Evolutionary conservation across 2,113 vertebrate species (phyloP), one percentile per base, ranked within the genome.

Genomic region (Nothobranchius furzeri): DNA sequence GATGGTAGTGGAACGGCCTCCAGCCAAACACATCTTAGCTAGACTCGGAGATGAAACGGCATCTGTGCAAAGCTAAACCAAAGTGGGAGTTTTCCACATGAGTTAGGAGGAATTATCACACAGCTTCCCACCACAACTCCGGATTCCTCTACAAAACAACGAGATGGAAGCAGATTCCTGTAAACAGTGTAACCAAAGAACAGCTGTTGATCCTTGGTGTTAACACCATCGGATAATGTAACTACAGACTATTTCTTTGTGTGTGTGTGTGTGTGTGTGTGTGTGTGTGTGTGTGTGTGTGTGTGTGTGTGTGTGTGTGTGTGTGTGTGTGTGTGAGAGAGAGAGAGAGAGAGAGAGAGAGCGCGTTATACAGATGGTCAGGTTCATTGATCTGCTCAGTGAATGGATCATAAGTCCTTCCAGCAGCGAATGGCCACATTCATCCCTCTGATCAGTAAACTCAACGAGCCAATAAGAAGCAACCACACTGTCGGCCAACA

Each of bases 51-150:
- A 86, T 68, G 59, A 87, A 52, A 72, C 58, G 3, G 61, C 55
- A 60, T 72, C 62, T 60, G 62, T 48, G 75, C 47, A 37, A 70
- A 58, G 66, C 40, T 61, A 75, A 70, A 85, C 73, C 69, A 83
- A 83, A 83, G 81, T 73, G 60, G 68, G 47, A 74, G 74, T 80
- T 87, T 90, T 89, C 78, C 76, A 86, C 83, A 75, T 71, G 76
- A 79, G 72, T 76, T 80, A 73, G 68, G 73, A 59, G 59, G 67
- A 56, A 85, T 88, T 81, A 72, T 63, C 65, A 24, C 65, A 60
- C 35, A 59, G 63, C 14, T 59, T 68, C 57, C 47, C 56, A 52
- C 62, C 52, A 63, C 52, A 79, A 59, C 48, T 47, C 40, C 59
- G 40, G 58, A 60, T 73, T 57, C 51, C 25, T 0, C 1, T 15